Conservation (phyloP, 1,140 invertebrate species). For the Littorina saxatilis region DNA sequence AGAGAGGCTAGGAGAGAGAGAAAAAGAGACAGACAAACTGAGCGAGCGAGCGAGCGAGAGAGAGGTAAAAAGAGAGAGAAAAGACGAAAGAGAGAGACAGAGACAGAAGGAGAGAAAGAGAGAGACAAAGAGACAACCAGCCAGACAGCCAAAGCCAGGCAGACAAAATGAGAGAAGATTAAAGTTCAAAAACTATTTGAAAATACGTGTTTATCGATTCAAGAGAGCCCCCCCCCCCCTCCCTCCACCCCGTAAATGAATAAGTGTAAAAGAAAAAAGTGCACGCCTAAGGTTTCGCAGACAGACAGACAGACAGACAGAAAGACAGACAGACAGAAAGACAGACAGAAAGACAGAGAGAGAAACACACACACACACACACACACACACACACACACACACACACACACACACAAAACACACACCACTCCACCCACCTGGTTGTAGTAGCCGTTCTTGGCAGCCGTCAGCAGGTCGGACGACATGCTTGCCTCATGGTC, state of each 20-base stretch:
- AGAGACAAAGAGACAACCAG: background rate
- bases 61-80: background rate
- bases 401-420: background rate
- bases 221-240: too few relatives aligned
- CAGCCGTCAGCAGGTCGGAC: constrained; percentile 13
- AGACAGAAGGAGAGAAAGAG: background rate
- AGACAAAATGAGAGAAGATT: background rate
- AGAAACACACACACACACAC: background rate
- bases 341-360: background rate
- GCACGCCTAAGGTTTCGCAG: too few relatives aligned
- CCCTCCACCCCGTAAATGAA: too few relatives aligned
- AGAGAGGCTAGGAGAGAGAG: background rate
- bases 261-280: too few relatives aligned
- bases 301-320: background rate
- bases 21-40: background rate
- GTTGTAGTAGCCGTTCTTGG: constrained; percentile 27
- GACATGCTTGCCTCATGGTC: constrained; percentile 30
- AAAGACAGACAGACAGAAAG: background rate
- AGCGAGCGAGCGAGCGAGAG: background rate
- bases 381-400: background rate
- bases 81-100: background rate
- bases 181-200: too few relatives aligned
- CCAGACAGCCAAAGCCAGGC: background rate
- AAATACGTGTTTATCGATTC: too few relatives aligned
- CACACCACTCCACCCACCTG: constrained; percentile 2